Percentiles rank a stretch among this genome's conserved stretches.
Evolutionary conservation across 2,797 vertebrate species (phyloP).

Genomic region (Sebastes itinus): DNA sequence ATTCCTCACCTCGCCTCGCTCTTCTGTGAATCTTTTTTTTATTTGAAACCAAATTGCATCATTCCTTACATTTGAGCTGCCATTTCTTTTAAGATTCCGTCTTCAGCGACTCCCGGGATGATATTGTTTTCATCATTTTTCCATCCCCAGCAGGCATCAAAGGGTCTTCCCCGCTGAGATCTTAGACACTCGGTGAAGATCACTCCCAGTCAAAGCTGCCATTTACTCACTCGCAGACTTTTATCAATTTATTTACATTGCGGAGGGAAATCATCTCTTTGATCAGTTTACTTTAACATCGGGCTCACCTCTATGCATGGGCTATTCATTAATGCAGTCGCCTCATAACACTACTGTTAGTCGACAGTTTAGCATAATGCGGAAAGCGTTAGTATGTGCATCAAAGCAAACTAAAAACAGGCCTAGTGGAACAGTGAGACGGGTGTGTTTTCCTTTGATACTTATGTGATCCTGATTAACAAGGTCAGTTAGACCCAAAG

Average conservation of each 20-base stretch:
- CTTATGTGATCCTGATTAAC: background rate
- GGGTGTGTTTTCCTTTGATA: background rate
- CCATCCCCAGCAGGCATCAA: constrained; percentile 35
- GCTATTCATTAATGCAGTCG: background rate
- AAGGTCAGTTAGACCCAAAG: background rate
- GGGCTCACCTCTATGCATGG: background rate
- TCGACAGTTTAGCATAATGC: background rate
- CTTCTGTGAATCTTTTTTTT: background rate
- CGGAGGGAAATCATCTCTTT: constrained; percentile 12
- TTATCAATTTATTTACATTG: background rate
- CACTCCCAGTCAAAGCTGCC: constrained; percentile 9
- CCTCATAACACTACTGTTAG: background rate
- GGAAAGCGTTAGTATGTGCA: background rate
- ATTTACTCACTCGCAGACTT: background rate
- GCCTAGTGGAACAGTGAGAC: background rate
- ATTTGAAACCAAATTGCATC: constrained; percentile 36
- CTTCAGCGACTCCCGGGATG: background rate
- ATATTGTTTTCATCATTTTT: constrained; percentile 42
- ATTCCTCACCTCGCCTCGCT: background rate
- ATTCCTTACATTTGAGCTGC: constrained; percentile 2
- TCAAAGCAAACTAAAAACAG: background rate
- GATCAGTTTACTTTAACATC: constrained; percentile 14
- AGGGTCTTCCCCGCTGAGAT: constrained; percentile 29
- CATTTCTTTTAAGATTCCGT: constrained; percentile 7
- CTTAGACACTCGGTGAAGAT: constrained; percentile 30